Conservation (phyloP, 2,797 vertebrate species). For the Phoxinus dragarum region DNA sequence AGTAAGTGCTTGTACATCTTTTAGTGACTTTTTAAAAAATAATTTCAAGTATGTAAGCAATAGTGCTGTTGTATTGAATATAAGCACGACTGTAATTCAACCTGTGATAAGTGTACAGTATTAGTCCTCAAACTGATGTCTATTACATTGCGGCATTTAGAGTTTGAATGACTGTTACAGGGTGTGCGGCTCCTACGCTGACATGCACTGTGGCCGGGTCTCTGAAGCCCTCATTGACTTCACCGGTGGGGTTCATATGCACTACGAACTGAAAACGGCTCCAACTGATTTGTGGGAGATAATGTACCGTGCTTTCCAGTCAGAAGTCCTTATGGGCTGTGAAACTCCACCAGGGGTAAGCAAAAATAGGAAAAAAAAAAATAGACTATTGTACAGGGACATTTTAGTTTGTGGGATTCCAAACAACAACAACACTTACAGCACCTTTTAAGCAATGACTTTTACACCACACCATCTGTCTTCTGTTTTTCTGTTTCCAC, state of each 20-base stretch:
- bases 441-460: not conserved
- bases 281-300: slow-evolving; percentile 79
- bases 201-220: slow-evolving; percentile 81
- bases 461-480: not conserved
- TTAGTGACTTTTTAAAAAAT: not conserved
- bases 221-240: slow-evolving; percentile 88
- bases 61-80: not conserved
- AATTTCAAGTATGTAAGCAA: not conserved
- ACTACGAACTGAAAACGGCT: slow-evolving; percentile 72
- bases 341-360: slow-evolving; percentile 79
- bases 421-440: not conserved
- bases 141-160: not conserved
- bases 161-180: slow-evolving; percentile 64
- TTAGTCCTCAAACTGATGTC: not conserved
- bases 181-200: slow-evolving; percentile 87
- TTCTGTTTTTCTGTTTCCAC: not conserved
- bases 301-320: slow-evolving; percentile 75
- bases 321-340: slow-evolving; percentile 82
- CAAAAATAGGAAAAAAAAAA: no score
- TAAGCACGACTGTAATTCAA: not conserved
- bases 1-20: slow-evolving; percentile 74
- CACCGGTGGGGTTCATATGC: slow-evolving; percentile 84
- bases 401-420: not conserved
- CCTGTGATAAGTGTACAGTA: not conserved
- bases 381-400: not conserved